Conservation (phyloP, 2,113 vertebrate species). For the Haplochromis vanheusdeni region DNA sequence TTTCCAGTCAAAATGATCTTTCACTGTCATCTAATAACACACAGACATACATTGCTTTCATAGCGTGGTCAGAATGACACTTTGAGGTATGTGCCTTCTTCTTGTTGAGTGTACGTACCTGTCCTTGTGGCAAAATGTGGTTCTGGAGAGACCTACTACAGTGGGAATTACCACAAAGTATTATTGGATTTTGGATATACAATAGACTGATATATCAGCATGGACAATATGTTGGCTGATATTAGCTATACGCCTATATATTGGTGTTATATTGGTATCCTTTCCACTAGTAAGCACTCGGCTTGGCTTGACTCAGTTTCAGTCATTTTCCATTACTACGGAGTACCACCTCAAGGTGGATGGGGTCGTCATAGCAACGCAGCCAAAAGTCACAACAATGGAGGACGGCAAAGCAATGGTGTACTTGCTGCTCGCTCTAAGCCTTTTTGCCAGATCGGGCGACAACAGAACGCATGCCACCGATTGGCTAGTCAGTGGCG, state of each 20-base stretch:
- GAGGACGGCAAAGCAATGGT: not conserved
- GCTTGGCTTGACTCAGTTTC: not conserved
- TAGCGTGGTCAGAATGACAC: not conserved
- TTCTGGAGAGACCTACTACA: not conserved
- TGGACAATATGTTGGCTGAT: not conserved
- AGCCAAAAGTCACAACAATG: not conserved
- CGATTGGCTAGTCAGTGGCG: not conserved
- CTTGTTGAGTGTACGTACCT: not conserved
- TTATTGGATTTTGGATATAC: not conserved
- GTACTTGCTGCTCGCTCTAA: not conserved
- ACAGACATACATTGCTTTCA: not conserved
- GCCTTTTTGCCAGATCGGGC: not conserved
- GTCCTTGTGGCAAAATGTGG: not conserved
- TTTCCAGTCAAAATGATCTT: not conserved
- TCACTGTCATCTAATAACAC: not conserved
- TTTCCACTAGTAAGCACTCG: not conserved
- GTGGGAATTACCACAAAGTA: not conserved
- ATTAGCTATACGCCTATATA: not conserved
- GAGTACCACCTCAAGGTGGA: not conserved
- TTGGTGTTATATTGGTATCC: not conserved
- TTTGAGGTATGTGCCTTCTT: not conserved
- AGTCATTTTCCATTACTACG: not conserved
- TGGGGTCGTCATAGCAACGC: not conserved
- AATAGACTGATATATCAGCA: not conserved
- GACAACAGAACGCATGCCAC: rapidly evolving